These are phyloP conservation scores for Pandemis cinnamomeana DNA, from an alignment of 2,888 invertebrate genomes.

Conservation along the genomic window DNA sequence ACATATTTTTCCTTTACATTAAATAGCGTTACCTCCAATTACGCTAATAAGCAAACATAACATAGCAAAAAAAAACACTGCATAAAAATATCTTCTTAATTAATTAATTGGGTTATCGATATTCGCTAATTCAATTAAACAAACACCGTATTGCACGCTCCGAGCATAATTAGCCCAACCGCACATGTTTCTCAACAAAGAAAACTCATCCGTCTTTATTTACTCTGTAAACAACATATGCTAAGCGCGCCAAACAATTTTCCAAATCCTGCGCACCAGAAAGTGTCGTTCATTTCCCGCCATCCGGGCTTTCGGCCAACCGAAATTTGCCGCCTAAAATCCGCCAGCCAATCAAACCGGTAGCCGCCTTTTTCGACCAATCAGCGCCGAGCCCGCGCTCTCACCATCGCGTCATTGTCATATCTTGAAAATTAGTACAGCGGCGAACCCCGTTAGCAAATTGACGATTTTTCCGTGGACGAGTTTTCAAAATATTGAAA, in stretches of 20 bases:
- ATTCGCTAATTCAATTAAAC: slow-evolving; percentile 23
- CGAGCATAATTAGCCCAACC: slow-evolving; percentile 13
- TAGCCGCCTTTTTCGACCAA: slow-evolving; percentile 83
- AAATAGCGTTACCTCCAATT: background rate
- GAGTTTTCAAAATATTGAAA: slow-evolving; percentile 63
- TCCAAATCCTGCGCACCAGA: slow-evolving; percentile 79
- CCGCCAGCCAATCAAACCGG: slow-evolving; percentile 67
- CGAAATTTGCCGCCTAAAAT: slow-evolving; percentile 83
- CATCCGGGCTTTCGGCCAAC: slow-evolving; percentile 81
- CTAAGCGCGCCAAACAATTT: slow-evolving; percentile 76
- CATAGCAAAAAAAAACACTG: background rate
- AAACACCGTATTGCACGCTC: slow-evolving; percentile 17
- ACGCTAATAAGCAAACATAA: background rate
- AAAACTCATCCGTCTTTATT: slow-evolving; percentile 33
- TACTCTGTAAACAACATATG: slow-evolving; percentile 55
- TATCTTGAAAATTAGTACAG: slow-evolving; percentile 84
- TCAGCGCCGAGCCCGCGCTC: slow-evolving; percentile 79
- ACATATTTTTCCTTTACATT: background rate
- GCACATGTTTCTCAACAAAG: slow-evolving; percentile 27
- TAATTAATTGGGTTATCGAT: slow-evolving; percentile 6
- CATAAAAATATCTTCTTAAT: slow-evolving; percentile 2
- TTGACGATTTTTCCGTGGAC: slow-evolving; percentile 77
- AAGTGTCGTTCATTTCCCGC: slow-evolving; percentile 80
- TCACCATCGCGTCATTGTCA: slow-evolving; percentile 82
- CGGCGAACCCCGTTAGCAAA: slow-evolving; percentile 82